Evolutionary conservation across 2,888 invertebrate genomes (phyloP).

Genomic region (Pollenia amentaria): DNA sequence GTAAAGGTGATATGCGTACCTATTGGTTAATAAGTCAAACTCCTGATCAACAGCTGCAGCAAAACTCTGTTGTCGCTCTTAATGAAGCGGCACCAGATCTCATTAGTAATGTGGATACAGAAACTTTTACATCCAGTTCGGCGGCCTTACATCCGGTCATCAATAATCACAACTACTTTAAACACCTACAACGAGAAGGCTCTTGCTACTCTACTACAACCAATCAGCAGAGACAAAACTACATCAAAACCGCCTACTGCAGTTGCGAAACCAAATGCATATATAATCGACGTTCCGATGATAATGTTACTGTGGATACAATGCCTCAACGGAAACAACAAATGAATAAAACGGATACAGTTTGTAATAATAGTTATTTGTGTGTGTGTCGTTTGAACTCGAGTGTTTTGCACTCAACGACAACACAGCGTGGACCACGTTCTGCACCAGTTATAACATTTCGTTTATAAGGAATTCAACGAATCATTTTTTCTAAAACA

Average conservation of each 20-base stretch:
- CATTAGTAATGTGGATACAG: conserved; percentile 81
- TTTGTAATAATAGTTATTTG: conserved; percentile 76
- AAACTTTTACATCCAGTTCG: conserved; percentile 72
- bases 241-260: conserved; percentile 76
- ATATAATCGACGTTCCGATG: conserved; percentile 81
- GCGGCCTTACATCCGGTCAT: conserved; percentile 46
- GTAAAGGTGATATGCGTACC: conserved; percentile 94
- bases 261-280: conserved; percentile 81
- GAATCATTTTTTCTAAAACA: neutral
- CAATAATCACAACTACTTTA: conserved; percentile 40
- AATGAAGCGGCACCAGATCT: conserved; percentile 81
- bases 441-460: conserved; percentile 83
- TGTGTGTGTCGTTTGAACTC: conserved; percentile 82
- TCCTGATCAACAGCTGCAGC: conserved; percentile 61
- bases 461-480: conserved; percentile 77
- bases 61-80: conserved; percentile 33
- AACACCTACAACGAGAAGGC: conserved; percentile 51
- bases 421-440: conserved; percentile 79
- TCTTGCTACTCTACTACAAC: conserved; percentile 35
- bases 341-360: conserved; percentile 15
- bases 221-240: conserved; percentile 66
- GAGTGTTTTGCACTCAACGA: conserved; percentile 72
- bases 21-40: conserved; percentile 94
- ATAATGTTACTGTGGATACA: conserved; percentile 78
- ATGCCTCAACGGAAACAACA: conserved; percentile 43